Conservation (phyloP, 2,113 vertebrate genomes). For the Corapipo altera region DNA sequence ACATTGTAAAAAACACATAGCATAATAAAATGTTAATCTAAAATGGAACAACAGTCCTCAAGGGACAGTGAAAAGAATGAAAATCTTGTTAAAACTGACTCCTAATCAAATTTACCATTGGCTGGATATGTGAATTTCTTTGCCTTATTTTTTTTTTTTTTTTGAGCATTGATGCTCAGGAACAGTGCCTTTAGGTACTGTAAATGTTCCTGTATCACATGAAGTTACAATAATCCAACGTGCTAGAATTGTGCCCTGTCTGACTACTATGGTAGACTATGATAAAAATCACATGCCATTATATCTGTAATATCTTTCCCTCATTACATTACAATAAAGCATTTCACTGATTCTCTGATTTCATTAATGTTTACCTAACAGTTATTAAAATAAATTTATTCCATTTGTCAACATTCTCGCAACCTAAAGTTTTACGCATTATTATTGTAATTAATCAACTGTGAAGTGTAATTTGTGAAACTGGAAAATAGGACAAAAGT, state of each 20-base stretch:
- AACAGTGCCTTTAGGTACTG: background rate
- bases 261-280: background rate
- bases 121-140: background rate
- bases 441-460: background rate
- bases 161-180: background rate
- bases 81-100: background rate
- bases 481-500: background rate
- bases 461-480: background rate
- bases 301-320: background rate
- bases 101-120: background rate
- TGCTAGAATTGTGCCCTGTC: background rate
- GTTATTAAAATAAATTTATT: background rate
- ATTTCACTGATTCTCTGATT: background rate
- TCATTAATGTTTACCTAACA: background rate
- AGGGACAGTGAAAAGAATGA: background rate
- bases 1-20: background rate
- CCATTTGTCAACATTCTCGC: background rate
- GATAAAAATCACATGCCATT: background rate
- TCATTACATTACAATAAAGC: background rate
- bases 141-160: background rate
- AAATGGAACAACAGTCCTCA: background rate
- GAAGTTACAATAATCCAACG: background rate
- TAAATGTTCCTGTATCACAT: background rate
- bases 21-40: background rate
- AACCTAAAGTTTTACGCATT: background rate